Evolutionary conservation across 2,797 vertebrate genomes (phyloP).

Genomic region (Petrocephalus sullivani): DNA sequence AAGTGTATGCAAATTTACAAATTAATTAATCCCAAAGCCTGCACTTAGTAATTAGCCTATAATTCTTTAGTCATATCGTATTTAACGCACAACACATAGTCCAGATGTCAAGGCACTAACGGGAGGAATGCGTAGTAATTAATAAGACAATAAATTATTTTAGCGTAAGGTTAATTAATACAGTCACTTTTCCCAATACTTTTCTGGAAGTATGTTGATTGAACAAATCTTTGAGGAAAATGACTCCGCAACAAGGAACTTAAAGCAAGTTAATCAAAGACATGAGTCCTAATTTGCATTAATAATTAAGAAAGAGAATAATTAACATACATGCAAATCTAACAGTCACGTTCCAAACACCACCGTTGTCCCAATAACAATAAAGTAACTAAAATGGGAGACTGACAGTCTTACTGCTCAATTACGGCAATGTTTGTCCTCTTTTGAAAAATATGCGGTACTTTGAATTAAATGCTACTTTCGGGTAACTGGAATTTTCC

Average conservation of each 20-base stretch:
- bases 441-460: not conserved
- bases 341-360: constrained; percentile 12
- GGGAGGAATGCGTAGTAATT: constrained; percentile 49
- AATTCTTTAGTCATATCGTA: constrained; percentile 53
- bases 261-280: constrained; percentile 62
- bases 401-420: not conserved
- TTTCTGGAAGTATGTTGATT: constrained; percentile 48
- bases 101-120: constrained; percentile 43
- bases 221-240: constrained; percentile 56
- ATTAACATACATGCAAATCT: constrained; percentile 36
- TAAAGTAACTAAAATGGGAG: not conserved
- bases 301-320: constrained; percentile 58
- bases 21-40: constrained; percentile 56
- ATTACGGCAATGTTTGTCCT: not conserved
- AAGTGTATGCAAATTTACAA: constrained; percentile 54
- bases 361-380: not conserved
- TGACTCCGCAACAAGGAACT: constrained; percentile 65
- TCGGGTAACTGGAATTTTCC: not conserved
- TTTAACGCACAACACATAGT: constrained; percentile 43
- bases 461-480: not conserved
- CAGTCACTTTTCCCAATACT: constrained; percentile 51
- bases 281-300: constrained; percentile 62
- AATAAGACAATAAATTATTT: constrained; percentile 61
- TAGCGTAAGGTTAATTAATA: constrained; percentile 63
- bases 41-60: constrained; percentile 62